Evolutionary conservation across 53 echinoderm and acorn worm species (phyloP).

Genomic region (Echinometra lucunter): DNA sequence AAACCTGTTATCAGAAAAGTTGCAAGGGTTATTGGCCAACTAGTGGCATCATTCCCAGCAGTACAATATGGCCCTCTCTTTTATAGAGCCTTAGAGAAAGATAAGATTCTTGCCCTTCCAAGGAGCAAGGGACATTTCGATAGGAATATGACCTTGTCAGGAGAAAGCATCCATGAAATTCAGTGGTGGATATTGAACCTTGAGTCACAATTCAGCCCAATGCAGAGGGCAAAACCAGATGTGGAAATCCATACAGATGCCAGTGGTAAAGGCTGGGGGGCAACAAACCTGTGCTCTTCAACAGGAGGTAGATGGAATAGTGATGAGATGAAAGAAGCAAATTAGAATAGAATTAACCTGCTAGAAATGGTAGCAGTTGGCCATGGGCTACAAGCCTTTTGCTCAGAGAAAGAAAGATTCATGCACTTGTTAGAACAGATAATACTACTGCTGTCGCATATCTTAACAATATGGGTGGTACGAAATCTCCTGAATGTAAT

Average conservation of each 20-base stretch:
- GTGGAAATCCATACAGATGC: not conserved
- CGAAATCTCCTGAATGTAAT: not conserved
- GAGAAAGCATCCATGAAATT: not conserved
- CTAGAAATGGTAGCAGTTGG: not conserved
- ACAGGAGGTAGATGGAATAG: constrained; percentile 7
- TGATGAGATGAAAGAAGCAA: not conserved
- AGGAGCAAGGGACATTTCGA: not conserved
- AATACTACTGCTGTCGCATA: not conserved
- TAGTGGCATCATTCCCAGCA: not conserved
- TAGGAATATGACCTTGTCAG: not conserved
- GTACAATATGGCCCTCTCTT: not conserved
- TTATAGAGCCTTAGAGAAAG: not conserved
- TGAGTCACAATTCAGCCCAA: not conserved
- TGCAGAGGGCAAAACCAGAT: not conserved
- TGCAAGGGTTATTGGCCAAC: not conserved
- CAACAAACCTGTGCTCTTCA: not conserved
- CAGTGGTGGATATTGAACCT: not conserved
- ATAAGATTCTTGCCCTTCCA: not conserved
- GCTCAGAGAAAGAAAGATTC: not conserved
- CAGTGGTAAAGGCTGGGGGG: constrained; percentile 8
- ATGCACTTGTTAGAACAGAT: not conserved
- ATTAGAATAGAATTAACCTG: not conserved
- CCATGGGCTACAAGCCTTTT: not conserved
- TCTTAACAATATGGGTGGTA: not conserved
- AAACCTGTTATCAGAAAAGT: not conserved